Percentiles rank a stretch among this genome's conserved stretches.
Conservation (phyloP, 1,140 invertebrate species). For the Pachyrhynchus sulphureomaculatus region DNA sequence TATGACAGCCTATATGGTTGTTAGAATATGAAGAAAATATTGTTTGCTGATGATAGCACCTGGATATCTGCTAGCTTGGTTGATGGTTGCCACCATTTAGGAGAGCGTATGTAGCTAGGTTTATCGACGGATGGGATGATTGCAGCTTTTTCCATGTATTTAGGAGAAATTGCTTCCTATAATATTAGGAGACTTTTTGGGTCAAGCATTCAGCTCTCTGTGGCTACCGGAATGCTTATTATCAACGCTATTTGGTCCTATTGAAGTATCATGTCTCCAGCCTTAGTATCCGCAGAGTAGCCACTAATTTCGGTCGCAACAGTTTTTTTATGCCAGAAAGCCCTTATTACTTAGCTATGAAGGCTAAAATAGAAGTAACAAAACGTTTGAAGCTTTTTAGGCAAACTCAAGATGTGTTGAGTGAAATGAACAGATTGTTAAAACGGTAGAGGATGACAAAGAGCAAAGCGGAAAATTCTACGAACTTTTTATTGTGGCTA, state of each 20-base stretch:
- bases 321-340: slow-evolving; percentile 77
- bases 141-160: slow-evolving; percentile 64
- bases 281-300: slow-evolving; percentile 59
- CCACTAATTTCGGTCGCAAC: slow-evolving; percentile 62
- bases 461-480: slow-evolving; percentile 11
- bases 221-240: slow-evolving; percentile 64
- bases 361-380: slow-evolving; percentile 59
- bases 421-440: slow-evolving; percentile 62
- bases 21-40: slow-evolving; percentile 65
- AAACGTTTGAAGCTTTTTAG: slow-evolving; percentile 62
- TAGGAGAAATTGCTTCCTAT: slow-evolving; percentile 67
- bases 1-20: slow-evolving; percentile 44
- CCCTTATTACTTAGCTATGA: slow-evolving; percentile 67
- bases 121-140: slow-evolving; percentile 65
- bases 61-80: slow-evolving; percentile 66
- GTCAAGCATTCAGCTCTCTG: slow-evolving; percentile 30
- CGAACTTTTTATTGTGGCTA: slow-evolving; percentile 35
- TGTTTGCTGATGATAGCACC: slow-evolving; percentile 63
- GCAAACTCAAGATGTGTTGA: slow-evolving; percentile 59
- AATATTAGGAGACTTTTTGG: slow-evolving; percentile 61
- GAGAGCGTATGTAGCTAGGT: slow-evolving; percentile 56
- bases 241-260: slow-evolving; percentile 67
- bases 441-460: slow-evolving; percentile 37
- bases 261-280: slow-evolving; percentile 59
- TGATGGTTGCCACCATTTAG: slow-evolving; percentile 58